Base-by-base conservation (phyloP, 2,888 invertebrate species). In the Miltochrista miniata region DNA sequence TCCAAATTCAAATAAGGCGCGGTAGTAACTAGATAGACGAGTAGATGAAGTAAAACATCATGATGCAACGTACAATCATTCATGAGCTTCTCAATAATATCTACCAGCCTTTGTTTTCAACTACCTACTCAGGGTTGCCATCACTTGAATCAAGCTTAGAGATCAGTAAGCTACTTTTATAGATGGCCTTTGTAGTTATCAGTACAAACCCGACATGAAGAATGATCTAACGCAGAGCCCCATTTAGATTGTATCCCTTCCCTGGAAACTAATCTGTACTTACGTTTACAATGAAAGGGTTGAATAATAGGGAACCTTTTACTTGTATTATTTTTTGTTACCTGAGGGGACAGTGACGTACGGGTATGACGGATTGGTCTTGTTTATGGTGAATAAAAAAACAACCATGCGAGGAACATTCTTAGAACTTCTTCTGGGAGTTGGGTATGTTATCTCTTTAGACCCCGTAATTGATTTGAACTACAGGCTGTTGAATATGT, bases 231-330 rank as follows among this genome's bases (percentile, higher is more conserved):
- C 81, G 81, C 79, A 71, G 76, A 75, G 81, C 75, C 79, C 87
- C 89, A 83, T 90, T 90, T 85, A 90, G 90, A 90, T 91, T 83
- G 83, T 90, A 90, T 90, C 89, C 90, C 78, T 70, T 80, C 79
- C 72, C 82, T 79, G 75, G 80, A 82, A 79, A 85, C 84, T 90
- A 91, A 90, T 91, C 90, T 90, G 79, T 82, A 77, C 74, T 79
- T 74, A 79, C 72, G 61, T 65, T 51, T 40, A 68, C 61, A 66
- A 68, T 61, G 45, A 81, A 81, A 81, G 85, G 85, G 85, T 86
- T 83, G 85, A 81, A 87, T 88, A 86, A 88, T 87, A 73, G 85
- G 81, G 43, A 47, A 71, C 65, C 64, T 60, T 63, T 82, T 81
- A 43, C 41, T 76, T 83, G 80, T 81, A 77, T 72, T 74, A 81